Evolutionary conservation across 2,888 invertebrate genomes (phyloP).

Genomic region (Aplocera efformata): DNA sequence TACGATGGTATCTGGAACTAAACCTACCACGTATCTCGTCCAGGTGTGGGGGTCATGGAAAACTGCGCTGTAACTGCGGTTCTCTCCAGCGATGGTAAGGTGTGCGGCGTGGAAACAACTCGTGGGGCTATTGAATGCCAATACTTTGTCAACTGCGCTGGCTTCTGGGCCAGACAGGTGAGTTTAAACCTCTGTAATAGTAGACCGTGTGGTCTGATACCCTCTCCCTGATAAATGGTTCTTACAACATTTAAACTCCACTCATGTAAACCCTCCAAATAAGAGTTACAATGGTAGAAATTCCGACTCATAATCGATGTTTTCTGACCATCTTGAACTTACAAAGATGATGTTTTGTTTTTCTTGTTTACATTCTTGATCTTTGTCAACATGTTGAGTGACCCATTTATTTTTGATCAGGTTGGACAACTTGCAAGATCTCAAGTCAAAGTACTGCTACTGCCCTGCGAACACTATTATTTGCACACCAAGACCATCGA

Average conservation of each 20-base stretch:
- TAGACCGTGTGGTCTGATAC: no score
- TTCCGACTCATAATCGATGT: no score
- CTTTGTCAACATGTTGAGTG: no score
- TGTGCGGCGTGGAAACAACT: constrained; percentile 88
- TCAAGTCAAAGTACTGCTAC: constrained; percentile 92
- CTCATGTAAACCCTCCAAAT: no score
- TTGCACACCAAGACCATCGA: constrained; percentile 91
- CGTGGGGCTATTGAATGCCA: constrained; percentile 90
- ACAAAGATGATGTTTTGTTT: no score
- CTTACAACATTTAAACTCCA: no score
- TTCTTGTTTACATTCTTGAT: not conserved
- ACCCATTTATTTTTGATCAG: constrained; percentile 34
- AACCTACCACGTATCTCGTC: no score
- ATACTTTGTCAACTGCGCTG: constrained; percentile 96
- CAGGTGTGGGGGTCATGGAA: constrained; percentile 89
- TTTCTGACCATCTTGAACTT: no score
- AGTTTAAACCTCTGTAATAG: no score
- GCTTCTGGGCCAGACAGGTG: constrained; percentile 94
- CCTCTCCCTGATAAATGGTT: no score
- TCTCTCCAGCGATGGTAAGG: constrained; percentile 82
- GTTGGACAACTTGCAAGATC: constrained; percentile 93
- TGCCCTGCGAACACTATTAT: constrained; percentile 96
- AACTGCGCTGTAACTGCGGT: constrained; percentile 87
- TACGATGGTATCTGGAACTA: no score
- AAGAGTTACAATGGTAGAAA: no score